phyloP scores from a whole-genome alignment of 2,797 vertebrate genomes.

The Acanthopagrus latus region DNA sequence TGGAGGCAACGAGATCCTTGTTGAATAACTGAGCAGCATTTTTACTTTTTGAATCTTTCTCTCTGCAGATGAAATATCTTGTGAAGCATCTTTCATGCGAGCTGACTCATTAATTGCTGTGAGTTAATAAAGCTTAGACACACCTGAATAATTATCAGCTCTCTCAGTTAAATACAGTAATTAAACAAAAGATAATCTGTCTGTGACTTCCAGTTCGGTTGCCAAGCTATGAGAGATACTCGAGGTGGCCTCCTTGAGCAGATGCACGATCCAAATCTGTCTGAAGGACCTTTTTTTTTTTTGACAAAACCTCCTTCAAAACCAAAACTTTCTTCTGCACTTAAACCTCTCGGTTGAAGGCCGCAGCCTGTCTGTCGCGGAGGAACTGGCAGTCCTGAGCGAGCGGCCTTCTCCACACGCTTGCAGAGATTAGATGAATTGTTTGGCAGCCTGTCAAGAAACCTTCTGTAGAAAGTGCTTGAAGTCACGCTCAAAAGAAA shows the following conservation, averaged over 20 bases:
- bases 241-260: constrained; percentile 78
- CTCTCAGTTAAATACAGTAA: not conserved
- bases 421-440: constrained; percentile 42
- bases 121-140: not conserved
- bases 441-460: constrained; percentile 52
- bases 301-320: constrained; percentile 25
- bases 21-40: not conserved
- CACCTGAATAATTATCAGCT: not conserved
- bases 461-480: constrained; percentile 32
- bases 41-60: not conserved
- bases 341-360: constrained; percentile 68
- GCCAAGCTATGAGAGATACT: constrained; percentile 61
- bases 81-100: not conserved
- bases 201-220: constrained; percentile 25
- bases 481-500: not conserved
- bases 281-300: constrained; percentile 7
- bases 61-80: not conserved
- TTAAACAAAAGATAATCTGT: not conserved
- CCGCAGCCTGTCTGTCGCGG: constrained; percentile 36
- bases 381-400: constrained; percentile 51
- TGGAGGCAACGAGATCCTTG: not conserved
- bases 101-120: not conserved
- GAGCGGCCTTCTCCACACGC: constrained; percentile 73
- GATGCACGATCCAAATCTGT: constrained; percentile 15
- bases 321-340: constrained; percentile 22